A percentile compares a stretch with the other conserved stretches of the same genome.
phyloP scores from a whole-genome alignment of 2,888 invertebrate species.

The Nebria salina region DNA sequence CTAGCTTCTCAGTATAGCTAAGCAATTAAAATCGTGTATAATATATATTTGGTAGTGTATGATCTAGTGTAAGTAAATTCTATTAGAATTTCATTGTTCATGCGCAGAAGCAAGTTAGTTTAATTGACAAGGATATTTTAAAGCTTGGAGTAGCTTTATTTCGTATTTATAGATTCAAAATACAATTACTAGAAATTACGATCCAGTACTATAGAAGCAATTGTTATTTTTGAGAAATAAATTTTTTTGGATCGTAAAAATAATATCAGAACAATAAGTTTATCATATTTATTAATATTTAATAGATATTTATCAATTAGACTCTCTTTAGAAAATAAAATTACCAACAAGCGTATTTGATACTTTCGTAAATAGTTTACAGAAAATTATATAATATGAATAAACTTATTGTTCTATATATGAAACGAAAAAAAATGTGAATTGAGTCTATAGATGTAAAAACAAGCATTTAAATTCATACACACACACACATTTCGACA shows the following conservation, averaged over 20 bases:
- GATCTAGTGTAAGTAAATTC: neutral
- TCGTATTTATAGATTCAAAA: neutral
- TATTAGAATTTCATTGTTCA: constrained; percentile 26
- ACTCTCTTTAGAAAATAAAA: no score
- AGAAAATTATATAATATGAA: no score
- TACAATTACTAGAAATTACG: neutral
- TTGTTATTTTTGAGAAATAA: no score
- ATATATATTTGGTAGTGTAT: neutral
- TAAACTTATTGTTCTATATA: neutral
- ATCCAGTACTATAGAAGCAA: no score
- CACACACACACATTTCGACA: constrained; percentile 7
- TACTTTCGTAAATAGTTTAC: no score
- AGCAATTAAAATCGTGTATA: constrained; percentile 15
- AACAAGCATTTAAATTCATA: neutral
- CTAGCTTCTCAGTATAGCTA: neutral
- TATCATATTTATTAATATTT: neutral
- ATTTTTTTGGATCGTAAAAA: no score
- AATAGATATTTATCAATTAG: neutral
- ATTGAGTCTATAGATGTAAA: neutral
- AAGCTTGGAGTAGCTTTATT: constrained; percentile 34
- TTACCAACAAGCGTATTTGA: no score
- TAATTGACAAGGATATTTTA: constrained; percentile 42
- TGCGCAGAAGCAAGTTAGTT: constrained; percentile 37
- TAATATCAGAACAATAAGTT: neutral
- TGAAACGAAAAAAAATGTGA: neutral